Evolutionary conservation across 2,888 invertebrate species (phyloP).

Genomic region (Plutella xylostella): DNA sequence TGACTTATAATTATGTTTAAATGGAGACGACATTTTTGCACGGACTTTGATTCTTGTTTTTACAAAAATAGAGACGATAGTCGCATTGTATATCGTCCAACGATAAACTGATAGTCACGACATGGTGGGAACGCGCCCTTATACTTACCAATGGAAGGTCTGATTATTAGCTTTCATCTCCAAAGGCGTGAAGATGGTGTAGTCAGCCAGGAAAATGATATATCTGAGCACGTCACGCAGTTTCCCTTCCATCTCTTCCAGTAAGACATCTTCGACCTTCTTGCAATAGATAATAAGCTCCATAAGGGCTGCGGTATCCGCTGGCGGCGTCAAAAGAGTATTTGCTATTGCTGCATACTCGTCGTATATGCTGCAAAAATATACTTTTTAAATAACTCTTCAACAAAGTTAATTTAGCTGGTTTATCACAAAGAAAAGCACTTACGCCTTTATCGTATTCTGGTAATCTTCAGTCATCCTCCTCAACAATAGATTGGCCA

Average conservation of each 20-base stretch:
- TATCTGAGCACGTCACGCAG: slow-evolving; percentile 76
- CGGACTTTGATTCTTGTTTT: too few relatives aligned
- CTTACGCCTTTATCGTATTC: slow-evolving; percentile 78
- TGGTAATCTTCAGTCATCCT: slow-evolving; percentile 87
- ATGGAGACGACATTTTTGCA: too few relatives aligned
- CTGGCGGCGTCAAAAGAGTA: slow-evolving; percentile 82
- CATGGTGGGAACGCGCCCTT: too few relatives aligned
- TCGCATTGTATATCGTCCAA: too few relatives aligned
- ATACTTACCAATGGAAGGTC: slow-evolving; percentile 81
- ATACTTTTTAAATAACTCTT: neutral
- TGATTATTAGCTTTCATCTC: slow-evolving; percentile 92
- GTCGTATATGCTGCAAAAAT: slow-evolving; percentile 75
- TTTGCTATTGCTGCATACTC: slow-evolving; percentile 86
- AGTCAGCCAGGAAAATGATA: slow-evolving; percentile 87
- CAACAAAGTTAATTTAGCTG: neutral
- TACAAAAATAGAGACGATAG: too few relatives aligned
- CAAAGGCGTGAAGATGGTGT: slow-evolving; percentile 80
- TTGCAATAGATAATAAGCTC: slow-evolving; percentile 81
- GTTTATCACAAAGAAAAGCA: slow-evolving; percentile 16
- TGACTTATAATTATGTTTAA: too few relatives aligned
- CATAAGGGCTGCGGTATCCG: slow-evolving; percentile 89
- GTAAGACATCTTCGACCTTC: slow-evolving; percentile 76
- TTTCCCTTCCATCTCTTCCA: slow-evolving; percentile 81
- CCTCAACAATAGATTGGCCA: slow-evolving; percentile 77
- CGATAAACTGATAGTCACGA: too few relatives aligned